phyloP scores from a whole-genome alignment of 2,888 invertebrate species.

The Incurvaria masculella region DNA sequence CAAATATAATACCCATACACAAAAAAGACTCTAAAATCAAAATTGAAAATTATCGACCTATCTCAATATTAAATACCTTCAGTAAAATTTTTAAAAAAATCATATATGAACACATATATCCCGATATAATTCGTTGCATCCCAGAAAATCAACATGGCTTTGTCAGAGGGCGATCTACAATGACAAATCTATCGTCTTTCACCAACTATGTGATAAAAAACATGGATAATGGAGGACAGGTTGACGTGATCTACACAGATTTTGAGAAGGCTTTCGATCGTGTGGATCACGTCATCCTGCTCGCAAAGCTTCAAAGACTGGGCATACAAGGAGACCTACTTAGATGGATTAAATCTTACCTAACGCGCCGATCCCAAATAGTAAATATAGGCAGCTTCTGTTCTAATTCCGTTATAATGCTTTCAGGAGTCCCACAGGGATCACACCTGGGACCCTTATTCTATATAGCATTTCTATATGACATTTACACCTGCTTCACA shows the following conservation, averaged over 20 bases:
- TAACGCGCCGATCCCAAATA: not conserved
- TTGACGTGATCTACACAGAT: not conserved
- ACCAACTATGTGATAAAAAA: not conserved
- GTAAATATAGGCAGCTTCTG: not conserved
- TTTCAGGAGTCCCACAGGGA: constrained; percentile 1
- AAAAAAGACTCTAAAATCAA: not conserved
- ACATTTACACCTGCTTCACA: not conserved
- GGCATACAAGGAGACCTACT: constrained; percentile 2
- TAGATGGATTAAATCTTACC: constrained; percentile 1
- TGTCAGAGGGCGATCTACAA: not conserved
- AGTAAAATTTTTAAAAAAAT: constrained; percentile 2
- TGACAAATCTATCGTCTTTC: not conserved
- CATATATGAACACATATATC: not conserved
- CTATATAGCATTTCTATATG: not conserved
- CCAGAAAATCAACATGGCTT: constrained; percentile 1
- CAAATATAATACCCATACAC: not conserved
- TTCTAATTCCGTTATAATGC: not conserved
- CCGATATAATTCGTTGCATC: not conserved
- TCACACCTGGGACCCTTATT: not conserved
- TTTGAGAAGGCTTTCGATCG: not conserved
- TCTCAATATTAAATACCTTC: not conserved
- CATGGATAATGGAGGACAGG: not conserved
- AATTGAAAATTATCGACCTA: constrained; percentile 1
- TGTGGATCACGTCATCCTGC: constrained; percentile 3
- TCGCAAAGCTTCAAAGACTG: not conserved